phyloP scores from a whole-genome alignment of 1,140 invertebrate genomes.

The Panagrolaimus sp. region DNA sequence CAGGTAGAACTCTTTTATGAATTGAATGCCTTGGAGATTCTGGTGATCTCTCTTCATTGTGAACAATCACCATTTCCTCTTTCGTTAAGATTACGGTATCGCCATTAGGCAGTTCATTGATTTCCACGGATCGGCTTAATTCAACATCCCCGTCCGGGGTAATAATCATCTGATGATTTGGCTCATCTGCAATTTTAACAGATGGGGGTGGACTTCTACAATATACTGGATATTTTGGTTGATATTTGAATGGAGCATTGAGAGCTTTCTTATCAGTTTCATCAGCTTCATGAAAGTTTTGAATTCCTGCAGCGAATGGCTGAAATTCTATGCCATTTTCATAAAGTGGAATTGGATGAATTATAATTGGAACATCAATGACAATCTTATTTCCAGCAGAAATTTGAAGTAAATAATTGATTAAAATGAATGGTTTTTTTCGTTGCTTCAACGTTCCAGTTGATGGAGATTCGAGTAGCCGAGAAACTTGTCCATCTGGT shows the following conservation, averaged over 20 bases:
- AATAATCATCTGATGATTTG: slow-evolving; percentile 11
- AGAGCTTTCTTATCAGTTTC: slow-evolving; percentile 25
- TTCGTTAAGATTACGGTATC: slow-evolving; percentile 12
- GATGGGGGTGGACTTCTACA: neutral
- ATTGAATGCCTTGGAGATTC: neutral
- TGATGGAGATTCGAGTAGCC: slow-evolving; percentile 28
- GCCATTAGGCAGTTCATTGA: slow-evolving; percentile 20
- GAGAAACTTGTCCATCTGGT: slow-evolving; percentile 21
- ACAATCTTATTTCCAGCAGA: slow-evolving; percentile 28
- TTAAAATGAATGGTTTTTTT: slow-evolving; percentile 26
- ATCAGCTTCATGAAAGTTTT: slow-evolving; percentile 26
- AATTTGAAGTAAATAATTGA: slow-evolving; percentile 34
- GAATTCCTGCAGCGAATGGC: slow-evolving; percentile 29
- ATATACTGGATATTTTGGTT: slow-evolving; percentile 26
- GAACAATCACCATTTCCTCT: slow-evolving; percentile 19
- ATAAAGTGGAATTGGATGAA: slow-evolving; percentile 37
- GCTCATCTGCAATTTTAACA: neutral
- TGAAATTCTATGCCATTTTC: slow-evolving; percentile 31
- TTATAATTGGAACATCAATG: slow-evolving; percentile 27
- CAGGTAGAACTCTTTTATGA: too few species aligned
- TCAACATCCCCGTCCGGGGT: slow-evolving; percentile 21
- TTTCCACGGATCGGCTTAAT: slow-evolving; percentile 22
- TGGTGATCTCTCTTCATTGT: neutral
- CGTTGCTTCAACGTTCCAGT: slow-evolving; percentile 25
- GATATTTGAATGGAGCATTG: slow-evolving; percentile 30